Evolutionary conservation across 1,140 invertebrate species (phyloP).

Genomic region (Diploscapter pachys): DNA sequence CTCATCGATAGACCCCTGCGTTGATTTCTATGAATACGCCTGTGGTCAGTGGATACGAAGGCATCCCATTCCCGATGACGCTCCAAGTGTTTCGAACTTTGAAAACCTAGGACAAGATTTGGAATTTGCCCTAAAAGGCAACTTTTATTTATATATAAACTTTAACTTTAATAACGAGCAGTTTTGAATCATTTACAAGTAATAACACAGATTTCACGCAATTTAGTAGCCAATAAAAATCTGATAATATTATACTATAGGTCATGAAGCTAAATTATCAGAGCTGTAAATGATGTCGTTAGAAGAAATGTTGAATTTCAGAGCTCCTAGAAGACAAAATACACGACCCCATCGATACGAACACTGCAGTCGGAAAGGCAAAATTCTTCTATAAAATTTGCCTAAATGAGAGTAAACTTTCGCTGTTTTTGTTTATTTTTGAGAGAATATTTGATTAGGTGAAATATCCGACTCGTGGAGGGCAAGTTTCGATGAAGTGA

Average conservation of each 20-base stretch:
- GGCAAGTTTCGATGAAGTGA: conserved; percentile 50
- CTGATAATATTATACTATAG: too few relatives aligned
- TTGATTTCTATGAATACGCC: conserved; percentile 65
- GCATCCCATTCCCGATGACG: conserved; percentile 60
- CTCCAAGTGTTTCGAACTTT: conserved; percentile 58
- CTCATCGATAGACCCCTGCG: conserved; percentile 63
- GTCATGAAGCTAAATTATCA: too few relatives aligned
- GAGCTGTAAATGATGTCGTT: too few relatives aligned
- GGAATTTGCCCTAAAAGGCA: conserved; percentile 57
- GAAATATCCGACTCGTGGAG: conserved; percentile 53
- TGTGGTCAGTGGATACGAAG: conserved; percentile 64
- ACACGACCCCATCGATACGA: conserved; percentile 41
- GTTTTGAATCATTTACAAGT: too few relatives aligned
- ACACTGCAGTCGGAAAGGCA: conserved; percentile 54
- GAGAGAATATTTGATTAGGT: conserved; percentile 31
- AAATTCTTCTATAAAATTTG: conserved; percentile 59
- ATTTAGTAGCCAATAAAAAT: too few relatives aligned
- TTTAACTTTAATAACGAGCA: too few relatives aligned
- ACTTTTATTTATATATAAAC: background rate
- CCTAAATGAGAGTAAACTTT: conserved; percentile 57
- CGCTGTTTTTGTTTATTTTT: conserved; percentile 5
- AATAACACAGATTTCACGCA: too few relatives aligned
- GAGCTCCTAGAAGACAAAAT: conserved; percentile 51
- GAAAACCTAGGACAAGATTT: conserved; percentile 57
- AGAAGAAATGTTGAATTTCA: conserved; percentile 22